Conservation (phyloP, 2,797 vertebrate species). For the Rousettus madagascariensis region DNA sequence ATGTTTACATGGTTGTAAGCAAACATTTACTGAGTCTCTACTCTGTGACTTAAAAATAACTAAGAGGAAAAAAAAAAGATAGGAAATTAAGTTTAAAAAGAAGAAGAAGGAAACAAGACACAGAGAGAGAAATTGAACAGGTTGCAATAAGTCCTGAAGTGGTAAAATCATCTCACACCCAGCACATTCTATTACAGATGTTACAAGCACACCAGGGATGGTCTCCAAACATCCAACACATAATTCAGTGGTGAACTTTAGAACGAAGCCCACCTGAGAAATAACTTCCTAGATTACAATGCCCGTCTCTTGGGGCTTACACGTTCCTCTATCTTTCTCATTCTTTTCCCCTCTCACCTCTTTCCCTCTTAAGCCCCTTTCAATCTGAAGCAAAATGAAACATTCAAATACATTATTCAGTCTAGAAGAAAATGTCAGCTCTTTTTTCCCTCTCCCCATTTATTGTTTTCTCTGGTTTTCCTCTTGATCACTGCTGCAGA, state of each 20-base stretch:
- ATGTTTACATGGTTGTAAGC: not conserved
- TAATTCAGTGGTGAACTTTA: slow-evolving; percentile 80
- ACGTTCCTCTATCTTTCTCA: slow-evolving; percentile 46
- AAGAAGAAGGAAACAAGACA: not conserved
- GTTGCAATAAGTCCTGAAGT: not conserved
- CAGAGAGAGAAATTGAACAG: not conserved
- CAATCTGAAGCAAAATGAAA: slow-evolving; percentile 62
- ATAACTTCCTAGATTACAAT: slow-evolving; percentile 72
- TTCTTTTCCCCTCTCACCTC: slow-evolving; percentile 43
- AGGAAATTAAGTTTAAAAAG: not conserved
- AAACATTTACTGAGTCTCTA: slow-evolving; percentile 17
- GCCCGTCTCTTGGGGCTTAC: slow-evolving; percentile 63
- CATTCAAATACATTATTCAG: slow-evolving; percentile 24
- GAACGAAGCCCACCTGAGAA: slow-evolving; percentile 67
- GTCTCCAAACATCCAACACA: slow-evolving; percentile 66
- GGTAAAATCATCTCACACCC: not conserved
- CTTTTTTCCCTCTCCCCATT: slow-evolving; percentile 70
- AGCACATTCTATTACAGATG: slow-evolving; percentile 51
- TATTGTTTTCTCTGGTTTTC: slow-evolving; percentile 74
- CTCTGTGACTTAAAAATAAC: slow-evolving; percentile 49
- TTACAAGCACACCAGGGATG: slow-evolving; percentile 34
- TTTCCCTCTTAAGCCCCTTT: slow-evolving; percentile 61
- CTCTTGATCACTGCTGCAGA: not conserved
- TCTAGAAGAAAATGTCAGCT: slow-evolving; percentile 54
- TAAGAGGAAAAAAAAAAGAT: not conserved